Evolutionary conservation across 1,140 invertebrate genomes (phyloP).

Genomic region (Aphelinus atriplicis): DNA sequence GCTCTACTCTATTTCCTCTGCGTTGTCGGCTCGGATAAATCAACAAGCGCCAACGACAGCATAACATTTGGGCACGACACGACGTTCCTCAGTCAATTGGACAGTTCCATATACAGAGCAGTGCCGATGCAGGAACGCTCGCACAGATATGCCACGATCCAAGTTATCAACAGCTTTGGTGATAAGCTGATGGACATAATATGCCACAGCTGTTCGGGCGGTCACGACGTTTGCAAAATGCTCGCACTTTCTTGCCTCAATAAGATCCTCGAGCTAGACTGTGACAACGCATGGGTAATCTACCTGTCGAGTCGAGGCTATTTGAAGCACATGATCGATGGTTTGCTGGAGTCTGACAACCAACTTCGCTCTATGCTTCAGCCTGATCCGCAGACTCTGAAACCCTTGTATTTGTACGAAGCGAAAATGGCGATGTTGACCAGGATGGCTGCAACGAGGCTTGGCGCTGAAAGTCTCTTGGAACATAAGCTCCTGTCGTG

Average conservation of each 20-base stretch:
- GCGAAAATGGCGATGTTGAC: conserved; percentile 86
- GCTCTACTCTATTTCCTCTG: conserved; percentile 80
- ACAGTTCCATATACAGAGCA: conserved; percentile 66
- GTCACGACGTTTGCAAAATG: conserved; percentile 91
- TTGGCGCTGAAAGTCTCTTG: conserved; percentile 81
- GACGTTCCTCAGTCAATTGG: conserved; percentile 70
- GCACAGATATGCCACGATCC: conserved; percentile 55
- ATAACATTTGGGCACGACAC: conserved; percentile 44
- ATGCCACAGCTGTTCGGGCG: conserved; percentile 86
- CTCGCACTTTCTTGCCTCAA: conserved; percentile 84
- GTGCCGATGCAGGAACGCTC: conserved; percentile 62
- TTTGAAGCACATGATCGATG: conserved; percentile 84
- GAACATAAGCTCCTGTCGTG: conserved; percentile 78
- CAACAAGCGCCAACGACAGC: conserved; percentile 32
- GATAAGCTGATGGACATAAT: conserved; percentile 85
- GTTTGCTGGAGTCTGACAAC: conserved; percentile 78
- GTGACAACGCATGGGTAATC: conserved; percentile 77
- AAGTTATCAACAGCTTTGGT: conserved; percentile 77
- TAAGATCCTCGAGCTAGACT: conserved; percentile 80
- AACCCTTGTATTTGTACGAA: conserved; percentile 86
- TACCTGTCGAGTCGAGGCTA: conserved; percentile 84
- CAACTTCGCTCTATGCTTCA: conserved; percentile 77
- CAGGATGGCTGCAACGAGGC: conserved; percentile 75
- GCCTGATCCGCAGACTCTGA: conserved; percentile 75
- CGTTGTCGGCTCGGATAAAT: conserved; percentile 73